Conservation (phyloP, 2,888 invertebrate species). For the Chymomyza caudatula region DNA sequence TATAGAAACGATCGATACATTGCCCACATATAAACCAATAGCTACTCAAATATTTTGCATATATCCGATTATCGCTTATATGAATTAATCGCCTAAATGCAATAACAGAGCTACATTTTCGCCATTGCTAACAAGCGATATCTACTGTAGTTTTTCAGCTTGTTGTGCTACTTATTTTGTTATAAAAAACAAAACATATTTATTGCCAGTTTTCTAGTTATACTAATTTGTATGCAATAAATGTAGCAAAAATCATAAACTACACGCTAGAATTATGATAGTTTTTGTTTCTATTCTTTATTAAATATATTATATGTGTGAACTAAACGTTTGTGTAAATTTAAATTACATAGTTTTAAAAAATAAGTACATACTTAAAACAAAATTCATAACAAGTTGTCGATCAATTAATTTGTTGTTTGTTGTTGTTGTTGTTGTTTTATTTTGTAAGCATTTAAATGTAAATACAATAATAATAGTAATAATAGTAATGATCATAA, state of each 20-base stretch:
- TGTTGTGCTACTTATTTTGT: no score
- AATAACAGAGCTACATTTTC: no score
- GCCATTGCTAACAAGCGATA: no score
- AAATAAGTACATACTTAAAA: slow-evolving; percentile 19
- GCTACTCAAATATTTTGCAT: no score
- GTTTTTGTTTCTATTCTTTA: background rate
- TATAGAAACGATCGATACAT: no score
- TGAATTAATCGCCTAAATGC: no score
- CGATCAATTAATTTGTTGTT: slow-evolving; percentile 1
- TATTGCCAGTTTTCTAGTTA: no score
- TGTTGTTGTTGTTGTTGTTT: background rate
- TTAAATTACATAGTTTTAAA: slow-evolving; percentile 6
- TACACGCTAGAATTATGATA: background rate
- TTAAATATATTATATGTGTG: background rate
- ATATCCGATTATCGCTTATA: no score
- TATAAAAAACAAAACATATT: no score
- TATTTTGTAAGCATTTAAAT: slow-evolving; percentile 17
- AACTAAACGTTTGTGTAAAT: background rate
- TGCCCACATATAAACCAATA: no score
- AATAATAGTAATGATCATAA: slow-evolving; percentile 28
- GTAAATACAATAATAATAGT: slow-evolving; percentile 27
- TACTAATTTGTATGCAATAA: background rate
- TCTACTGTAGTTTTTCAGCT: no score
- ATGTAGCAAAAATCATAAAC: background rate
- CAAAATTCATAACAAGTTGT: slow-evolving; percentile 66